These are phyloP conservation scores for Catocala nupta DNA, from an alignment of 2,888 invertebrate genomes.

Conservation along the genomic window DNA sequence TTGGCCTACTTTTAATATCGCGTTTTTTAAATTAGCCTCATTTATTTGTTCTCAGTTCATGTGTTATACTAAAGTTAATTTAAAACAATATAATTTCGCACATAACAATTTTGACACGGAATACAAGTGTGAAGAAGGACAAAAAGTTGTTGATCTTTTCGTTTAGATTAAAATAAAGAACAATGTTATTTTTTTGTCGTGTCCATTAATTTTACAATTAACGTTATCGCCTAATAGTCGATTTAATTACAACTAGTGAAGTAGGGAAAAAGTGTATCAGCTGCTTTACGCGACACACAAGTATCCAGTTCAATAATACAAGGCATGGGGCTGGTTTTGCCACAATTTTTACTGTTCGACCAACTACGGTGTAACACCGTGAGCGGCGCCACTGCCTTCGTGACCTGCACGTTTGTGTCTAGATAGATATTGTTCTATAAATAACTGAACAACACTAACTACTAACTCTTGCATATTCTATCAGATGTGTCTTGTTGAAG, in stretches of 20 bases:
- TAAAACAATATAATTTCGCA: background rate
- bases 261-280: background rate
- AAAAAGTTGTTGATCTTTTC: constrained; percentile 1
- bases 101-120: background rate
- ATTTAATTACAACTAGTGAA: constrained; percentile 1
- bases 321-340: too few species aligned
- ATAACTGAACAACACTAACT: too few species aligned
- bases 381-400: too few species aligned
- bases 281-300: background rate
- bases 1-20: constrained; percentile 16
- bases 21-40: background rate
- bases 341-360: background rate
- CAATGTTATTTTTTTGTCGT: background rate
- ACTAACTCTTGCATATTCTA: too few species aligned
- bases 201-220: background rate
- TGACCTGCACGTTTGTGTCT: too few species aligned
- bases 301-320: background rate
- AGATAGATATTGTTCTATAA: too few species aligned
- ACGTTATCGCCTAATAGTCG: background rate
- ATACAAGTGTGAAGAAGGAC: background rate
- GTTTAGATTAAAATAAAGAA: background rate
- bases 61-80: background rate
- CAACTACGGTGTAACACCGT: background rate
- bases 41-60: background rate
- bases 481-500: too few species aligned